phyloP scores from a whole-genome alignment of 2,888 invertebrate genomes.

The Chymomyza fuscimana region DNA sequence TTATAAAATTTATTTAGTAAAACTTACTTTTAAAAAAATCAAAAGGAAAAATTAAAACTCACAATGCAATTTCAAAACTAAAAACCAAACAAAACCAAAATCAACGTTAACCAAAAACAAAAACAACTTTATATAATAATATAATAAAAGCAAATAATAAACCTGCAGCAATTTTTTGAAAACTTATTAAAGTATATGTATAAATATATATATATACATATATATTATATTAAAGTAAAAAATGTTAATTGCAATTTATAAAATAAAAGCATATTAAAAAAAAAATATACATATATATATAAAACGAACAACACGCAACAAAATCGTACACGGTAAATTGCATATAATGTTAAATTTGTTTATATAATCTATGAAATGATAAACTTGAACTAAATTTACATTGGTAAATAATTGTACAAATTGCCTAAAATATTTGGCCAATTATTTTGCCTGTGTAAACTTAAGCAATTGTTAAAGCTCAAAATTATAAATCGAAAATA shows the following conservation, averaged over 20 bases:
- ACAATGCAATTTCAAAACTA: conserved; percentile 17
- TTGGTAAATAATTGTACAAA: background rate
- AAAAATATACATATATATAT: too few relatives aligned
- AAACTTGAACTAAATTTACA: background rate
- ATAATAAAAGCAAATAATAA: background rate
- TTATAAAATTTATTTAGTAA: conserved; percentile 39
- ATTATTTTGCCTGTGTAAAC: background rate
- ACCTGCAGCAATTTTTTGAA: conserved; percentile 1
- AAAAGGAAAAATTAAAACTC: conserved; percentile 25
- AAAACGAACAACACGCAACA: too few relatives aligned
- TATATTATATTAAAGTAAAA: background rate
- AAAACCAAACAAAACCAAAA: conserved; percentile 11
- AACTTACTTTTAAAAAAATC: conserved; percentile 20
- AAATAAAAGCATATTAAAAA: background rate
- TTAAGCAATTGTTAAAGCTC: conserved; percentile 64
- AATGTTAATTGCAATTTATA: background rate
- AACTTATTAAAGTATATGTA: background rate
- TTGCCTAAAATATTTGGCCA: background rate
- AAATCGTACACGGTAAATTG: conserved; percentile 1
- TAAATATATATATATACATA: too few relatives aligned
- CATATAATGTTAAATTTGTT: conserved; percentile 75
- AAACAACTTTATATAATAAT: background rate
- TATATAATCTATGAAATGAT: conserved; percentile 76
- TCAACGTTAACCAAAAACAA: conserved; percentile 16
- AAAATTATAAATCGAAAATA: background rate